Percentiles rank a stretch among this genome's conserved stretches.
These are phyloP conservation scores for Porites australiensis DNA, from an alignment of 64 coral and sea anemone species.

Conservation along the genomic window DNA sequence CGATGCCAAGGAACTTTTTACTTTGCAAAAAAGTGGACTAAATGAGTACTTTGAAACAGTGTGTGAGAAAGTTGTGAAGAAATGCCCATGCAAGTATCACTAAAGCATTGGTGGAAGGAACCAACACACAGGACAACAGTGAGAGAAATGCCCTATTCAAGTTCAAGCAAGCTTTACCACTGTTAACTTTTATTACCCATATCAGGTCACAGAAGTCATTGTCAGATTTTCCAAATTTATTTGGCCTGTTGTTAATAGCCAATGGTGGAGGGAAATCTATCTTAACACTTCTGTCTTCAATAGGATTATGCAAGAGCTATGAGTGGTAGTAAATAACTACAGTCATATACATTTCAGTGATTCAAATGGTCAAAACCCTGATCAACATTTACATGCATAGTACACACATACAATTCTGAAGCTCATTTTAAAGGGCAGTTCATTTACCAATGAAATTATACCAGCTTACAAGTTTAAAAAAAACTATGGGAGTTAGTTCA, in stretches of 20 bases:
- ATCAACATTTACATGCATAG: no score
- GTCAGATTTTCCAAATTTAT: background rate
- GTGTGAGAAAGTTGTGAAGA: background rate
- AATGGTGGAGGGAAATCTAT: background rate
- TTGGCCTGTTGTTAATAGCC: background rate
- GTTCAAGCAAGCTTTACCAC: background rate
- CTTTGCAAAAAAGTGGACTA: background rate
- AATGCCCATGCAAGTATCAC: background rate
- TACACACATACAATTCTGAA: no score
- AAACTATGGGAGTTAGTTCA: no score
- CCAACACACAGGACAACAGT: background rate
- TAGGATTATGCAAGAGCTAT: slow-evolving; percentile 13
- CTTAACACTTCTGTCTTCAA: background rate
- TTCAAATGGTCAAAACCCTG: no score
- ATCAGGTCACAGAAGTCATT: slow-evolving; percentile 11
- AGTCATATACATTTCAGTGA: no score
- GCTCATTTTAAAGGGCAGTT: no score
- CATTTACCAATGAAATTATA: no score
- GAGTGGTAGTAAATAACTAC: slow-evolving; percentile 8
- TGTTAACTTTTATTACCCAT: background rate
- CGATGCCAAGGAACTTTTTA: no score
- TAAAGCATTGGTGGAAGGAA: background rate
- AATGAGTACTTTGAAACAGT: background rate
- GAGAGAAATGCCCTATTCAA: background rate
- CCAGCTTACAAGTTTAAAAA: no score